Evolutionary conservation across 2,888 invertebrate genomes (phyloP).

Genomic region (Leptinotarsa juncta): DNA sequence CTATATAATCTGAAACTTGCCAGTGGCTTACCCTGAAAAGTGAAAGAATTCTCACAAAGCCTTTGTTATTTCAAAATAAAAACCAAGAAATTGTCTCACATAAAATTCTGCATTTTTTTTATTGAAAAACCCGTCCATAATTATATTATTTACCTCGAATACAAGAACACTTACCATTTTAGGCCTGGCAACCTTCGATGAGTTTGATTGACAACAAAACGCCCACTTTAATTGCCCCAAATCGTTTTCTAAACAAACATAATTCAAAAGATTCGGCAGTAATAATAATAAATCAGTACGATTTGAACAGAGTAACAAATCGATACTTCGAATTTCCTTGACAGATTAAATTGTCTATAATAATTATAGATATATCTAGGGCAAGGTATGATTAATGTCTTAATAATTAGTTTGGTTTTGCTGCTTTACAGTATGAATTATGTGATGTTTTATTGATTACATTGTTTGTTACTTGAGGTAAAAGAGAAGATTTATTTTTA

Average conservation of each 20-base stretch:
- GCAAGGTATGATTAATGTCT: conserved; percentile 12
- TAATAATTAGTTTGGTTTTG: background rate
- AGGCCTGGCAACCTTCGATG: background rate
- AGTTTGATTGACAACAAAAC: conserved; percentile 1
- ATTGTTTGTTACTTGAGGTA: too few relatives aligned
- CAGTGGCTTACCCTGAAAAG: too few relatives aligned
- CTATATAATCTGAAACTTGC: too few relatives aligned
- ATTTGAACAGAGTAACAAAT: background rate
- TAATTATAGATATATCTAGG: background rate
- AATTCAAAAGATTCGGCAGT: background rate
- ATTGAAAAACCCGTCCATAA: background rate
- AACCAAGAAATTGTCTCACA: too few relatives aligned
- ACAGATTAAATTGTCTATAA: conserved; percentile 1
- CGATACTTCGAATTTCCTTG: background rate
- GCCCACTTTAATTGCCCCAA: background rate
- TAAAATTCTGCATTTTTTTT: background rate
- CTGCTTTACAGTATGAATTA: background rate
- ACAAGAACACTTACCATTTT: background rate
- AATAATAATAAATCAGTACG: background rate
- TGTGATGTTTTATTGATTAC: background rate
- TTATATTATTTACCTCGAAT: background rate
- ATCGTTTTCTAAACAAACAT: background rate
- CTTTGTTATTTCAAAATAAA: too few relatives aligned
- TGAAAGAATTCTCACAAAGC: too few relatives aligned
- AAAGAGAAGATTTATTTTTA: too few relatives aligned